Evolutionary conservation across 2,888 invertebrate genomes (phyloP).

Genomic region (Eurytoma adleriae): DNA sequence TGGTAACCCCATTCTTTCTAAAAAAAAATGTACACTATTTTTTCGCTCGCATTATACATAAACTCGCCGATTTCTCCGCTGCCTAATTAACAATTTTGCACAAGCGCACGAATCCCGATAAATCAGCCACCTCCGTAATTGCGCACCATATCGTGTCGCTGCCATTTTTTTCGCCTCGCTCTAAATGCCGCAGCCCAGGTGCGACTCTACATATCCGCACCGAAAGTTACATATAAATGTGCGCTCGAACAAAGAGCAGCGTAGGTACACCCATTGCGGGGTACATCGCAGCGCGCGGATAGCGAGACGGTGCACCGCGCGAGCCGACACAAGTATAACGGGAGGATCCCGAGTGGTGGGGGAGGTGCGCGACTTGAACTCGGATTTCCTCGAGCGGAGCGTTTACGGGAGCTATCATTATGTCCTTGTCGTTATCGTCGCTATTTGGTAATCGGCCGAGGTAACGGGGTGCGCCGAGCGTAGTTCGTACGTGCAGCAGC

Average conservation of each 20-base stretch:
- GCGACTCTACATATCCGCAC: background rate
- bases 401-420: conserved; percentile 13
- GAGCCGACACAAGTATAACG: background rate
- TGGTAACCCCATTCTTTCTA: too few species aligned
- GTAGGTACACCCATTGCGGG: background rate
- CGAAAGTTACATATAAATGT: background rate
- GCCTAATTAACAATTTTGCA: conserved; percentile 5
- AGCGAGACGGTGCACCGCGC: background rate
- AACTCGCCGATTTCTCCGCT: background rate
- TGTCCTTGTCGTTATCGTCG: conserved; percentile 3
- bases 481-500: background rate
- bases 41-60: background rate
- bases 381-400: conserved; percentile 13
- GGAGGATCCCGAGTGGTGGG: background rate
- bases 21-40: too few species aligned
- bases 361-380: conserved; percentile 8
- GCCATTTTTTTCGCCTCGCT: conserved; percentile 37
- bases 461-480: background rate
- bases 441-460: conserved; percentile 24
- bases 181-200: conserved; percentile 21
- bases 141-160: background rate
- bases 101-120: background rate
- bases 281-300: too few species aligned
- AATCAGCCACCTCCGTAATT: conserved; percentile 25
- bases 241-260: background rate